Base-by-base conservation (phyloP, 2,797 vertebrate genomes). In the Psittacula echo region DNA sequence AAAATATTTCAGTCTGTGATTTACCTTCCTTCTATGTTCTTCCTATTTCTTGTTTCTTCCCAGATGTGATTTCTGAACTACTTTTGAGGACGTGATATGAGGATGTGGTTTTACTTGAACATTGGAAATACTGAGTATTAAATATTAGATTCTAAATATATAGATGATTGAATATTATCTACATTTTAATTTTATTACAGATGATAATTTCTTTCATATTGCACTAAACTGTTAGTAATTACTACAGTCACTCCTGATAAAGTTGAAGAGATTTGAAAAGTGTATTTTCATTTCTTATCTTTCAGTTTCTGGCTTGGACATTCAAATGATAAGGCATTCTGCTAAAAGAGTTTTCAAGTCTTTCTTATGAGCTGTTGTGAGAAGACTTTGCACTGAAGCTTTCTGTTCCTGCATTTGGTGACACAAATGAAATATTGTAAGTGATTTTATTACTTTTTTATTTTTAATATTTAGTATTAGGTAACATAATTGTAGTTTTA, bases 391-490 rank as follows among this genome's bases (percentile, higher is more conserved):
- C 37, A 34, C 50, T 81, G 86, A 80, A 77, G 14, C 53, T 72
- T 66, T 81, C 62, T 50, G 8, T 53, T 84, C 45, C 66, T 82
- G 34, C 26, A n/a, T 50, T 74, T 76, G 45, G 26, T 73, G 54
- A n/a, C 54, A 75, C 66, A 88, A 90, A 94, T 68, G 21, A 88
- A 66, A 58, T 81, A 32, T 61, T 95, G 48, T 85, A 90, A 93
- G 77, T 88, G 13, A 5, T 53, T 88, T 56, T 42, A 48, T 64
- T 1, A 4, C 11, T 22, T 58, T 74, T 62, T 24, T 19, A 23
- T 65, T 34, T 79, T 73, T 66, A 11, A 22, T 77, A 60, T 80
- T 67, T 87, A 56, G 78, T 65, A 8, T 21, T 27, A 39, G 6
- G 22, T 78, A 61, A 44, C 16, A 32, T 6, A 65, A 16, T 37